phyloP scores from a whole-genome alignment of 2,797 vertebrate species.

The Heliangelus exortis region DNA sequence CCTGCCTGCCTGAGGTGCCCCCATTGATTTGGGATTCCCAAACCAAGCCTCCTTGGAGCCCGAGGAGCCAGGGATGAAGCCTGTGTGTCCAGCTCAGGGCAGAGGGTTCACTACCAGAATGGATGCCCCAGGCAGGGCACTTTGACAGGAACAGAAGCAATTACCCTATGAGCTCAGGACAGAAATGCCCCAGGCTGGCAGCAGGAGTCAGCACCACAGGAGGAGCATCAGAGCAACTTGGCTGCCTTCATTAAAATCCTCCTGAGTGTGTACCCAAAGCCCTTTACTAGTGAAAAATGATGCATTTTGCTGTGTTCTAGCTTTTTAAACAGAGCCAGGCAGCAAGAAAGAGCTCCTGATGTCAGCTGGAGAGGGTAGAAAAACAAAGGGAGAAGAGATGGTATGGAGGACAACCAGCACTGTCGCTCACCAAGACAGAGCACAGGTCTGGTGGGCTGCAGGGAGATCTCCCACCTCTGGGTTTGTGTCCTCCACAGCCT shows the following conservation, averaged over 20 bases:
- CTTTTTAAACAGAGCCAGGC: neutral
- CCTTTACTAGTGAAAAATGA: neutral
- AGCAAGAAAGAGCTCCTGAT: neutral
- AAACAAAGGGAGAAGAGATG: neutral
- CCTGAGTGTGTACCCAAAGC: neutral
- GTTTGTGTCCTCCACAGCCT: neutral
- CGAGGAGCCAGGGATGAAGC: neutral
- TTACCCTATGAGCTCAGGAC: neutral
- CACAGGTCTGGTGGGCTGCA: neutral
- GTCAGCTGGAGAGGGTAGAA: neutral
- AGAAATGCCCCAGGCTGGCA: neutral
- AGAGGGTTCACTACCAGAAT: neutral
- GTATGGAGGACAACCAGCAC: neutral
- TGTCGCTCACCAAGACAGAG: neutral
- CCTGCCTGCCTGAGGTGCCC: neutral
- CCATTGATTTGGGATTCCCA: neutral
- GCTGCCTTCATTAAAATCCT: neutral
- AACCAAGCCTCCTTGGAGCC: neutral
- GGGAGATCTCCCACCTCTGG: neutral
- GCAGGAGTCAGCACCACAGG: neutral
- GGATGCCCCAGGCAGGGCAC: neutral
- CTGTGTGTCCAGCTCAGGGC: neutral
- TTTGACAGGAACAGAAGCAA: rapidly evolving
- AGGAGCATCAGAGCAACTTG: neutral
- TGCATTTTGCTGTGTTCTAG: neutral